These are phyloP conservation scores for Orthosia incerta DNA, from an alignment of 2,888 invertebrate genomes.

Conservation along the genomic window DNA sequence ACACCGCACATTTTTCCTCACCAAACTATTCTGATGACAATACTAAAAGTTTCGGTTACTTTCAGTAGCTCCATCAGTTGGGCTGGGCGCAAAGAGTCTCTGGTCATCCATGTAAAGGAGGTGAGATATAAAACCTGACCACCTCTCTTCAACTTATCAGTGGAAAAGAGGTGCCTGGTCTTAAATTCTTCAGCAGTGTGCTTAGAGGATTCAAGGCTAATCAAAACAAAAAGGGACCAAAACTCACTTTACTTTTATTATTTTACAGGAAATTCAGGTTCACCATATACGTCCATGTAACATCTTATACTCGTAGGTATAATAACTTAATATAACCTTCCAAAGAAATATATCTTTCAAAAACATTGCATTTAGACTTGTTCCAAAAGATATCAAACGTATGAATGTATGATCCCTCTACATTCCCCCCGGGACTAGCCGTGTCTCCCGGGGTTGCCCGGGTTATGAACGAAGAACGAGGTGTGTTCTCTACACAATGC, in stretches of 20 bases:
- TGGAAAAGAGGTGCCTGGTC: too few species aligned
- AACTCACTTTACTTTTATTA: conserved; percentile 1
- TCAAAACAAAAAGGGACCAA: not conserved
- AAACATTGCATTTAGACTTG: not conserved
- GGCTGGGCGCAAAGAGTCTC: too few species aligned
- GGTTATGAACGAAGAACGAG: conserved; percentile 31
- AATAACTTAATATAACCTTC: too few species aligned
- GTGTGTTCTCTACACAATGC: not conserved
- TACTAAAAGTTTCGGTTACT: too few species aligned
- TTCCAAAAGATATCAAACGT: conserved; percentile 5
- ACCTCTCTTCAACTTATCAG: not conserved
- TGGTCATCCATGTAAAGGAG: not conserved
- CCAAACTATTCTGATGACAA: too few species aligned
- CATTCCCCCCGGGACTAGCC: not conserved
- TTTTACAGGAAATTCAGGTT: not conserved
- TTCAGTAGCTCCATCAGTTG: too few species aligned
- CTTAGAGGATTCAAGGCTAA: not conserved
- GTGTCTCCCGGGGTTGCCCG: not conserved
- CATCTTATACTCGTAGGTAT: not conserved
- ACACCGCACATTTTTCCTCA: too few species aligned
- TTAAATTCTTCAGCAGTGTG: not conserved
- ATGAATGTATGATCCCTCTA: conserved; percentile 9
- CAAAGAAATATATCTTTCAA: not conserved
- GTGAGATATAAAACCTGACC: not conserved
- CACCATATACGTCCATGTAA: not conserved